These are phyloP conservation scores for Pseudococcus jackbeardsleyi DNA, from an alignment of 2,888 invertebrate genomes.

Conservation along the genomic window DNA sequence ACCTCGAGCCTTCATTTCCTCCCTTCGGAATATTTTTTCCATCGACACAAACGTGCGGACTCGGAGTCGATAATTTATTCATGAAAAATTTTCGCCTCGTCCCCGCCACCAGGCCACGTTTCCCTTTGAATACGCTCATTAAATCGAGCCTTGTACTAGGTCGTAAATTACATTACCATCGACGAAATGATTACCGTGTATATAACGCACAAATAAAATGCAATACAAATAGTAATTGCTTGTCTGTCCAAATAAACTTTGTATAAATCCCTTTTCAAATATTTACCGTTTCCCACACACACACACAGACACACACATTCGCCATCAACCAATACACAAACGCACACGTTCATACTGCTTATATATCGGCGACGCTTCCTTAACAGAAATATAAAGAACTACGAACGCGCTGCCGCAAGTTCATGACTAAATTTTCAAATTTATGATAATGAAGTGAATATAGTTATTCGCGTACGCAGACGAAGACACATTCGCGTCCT, in stretches of 20 bases:
- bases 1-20: not conserved
- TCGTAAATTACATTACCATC: conserved; percentile 22
- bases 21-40: not conserved
- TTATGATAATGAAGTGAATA: conserved; percentile 24
- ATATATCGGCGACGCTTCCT: not conserved
- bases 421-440: conserved; percentile 47
- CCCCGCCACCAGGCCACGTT: not conserved
- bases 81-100: not conserved
- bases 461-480: not conserved
- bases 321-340: not conserved
- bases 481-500: not conserved
- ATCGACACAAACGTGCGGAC: not conserved
- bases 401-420: conserved; percentile 4
- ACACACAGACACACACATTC: not conserved
- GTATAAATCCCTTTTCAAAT: conserved; percentile 28
- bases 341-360: not conserved
- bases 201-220: not conserved
- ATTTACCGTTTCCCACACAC: conserved; percentile 8
- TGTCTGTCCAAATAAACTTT: conserved; percentile 22
- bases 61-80: not conserved
- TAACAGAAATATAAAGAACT: conserved; percentile 50
- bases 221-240: conserved; percentile 12
- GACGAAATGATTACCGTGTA: conserved; percentile 8
- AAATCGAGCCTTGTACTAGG: conserved; percentile 24
- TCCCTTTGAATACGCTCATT: not conserved